These are phyloP conservation scores for Caenorhabditis auriculariae DNA, from an alignment of 2,888 invertebrate genomes.

Conservation along the genomic window DNA sequence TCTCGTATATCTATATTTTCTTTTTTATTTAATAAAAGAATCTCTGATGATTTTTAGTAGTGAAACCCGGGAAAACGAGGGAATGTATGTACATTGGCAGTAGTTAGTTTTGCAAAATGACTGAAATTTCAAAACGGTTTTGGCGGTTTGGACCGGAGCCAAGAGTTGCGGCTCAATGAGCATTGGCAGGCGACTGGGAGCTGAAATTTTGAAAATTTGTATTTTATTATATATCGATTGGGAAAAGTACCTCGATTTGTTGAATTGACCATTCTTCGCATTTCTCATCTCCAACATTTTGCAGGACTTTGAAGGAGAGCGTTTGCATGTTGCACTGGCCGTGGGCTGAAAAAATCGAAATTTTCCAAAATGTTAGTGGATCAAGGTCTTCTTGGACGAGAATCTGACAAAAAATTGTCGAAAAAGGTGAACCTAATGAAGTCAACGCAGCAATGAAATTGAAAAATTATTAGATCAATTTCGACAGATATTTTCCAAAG, in stretches of 20 bases:
- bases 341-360: constrained; percentile 51
- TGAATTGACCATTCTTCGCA: constrained; percentile 55
- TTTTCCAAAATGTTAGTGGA: too few relatives aligned
- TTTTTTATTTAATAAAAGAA: background rate
- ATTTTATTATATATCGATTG: too few relatives aligned
- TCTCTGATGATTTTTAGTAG: background rate
- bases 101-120: background rate
- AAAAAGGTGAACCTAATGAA: too few relatives aligned
- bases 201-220: constrained; percentile 20
- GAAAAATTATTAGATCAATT: too few relatives aligned
- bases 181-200: constrained; percentile 58
- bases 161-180: constrained; percentile 46
- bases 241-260: constrained; percentile 41
- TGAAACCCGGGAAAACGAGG: too few relatives aligned
- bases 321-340: constrained; percentile 48
- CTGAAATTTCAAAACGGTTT: constrained; percentile 8
- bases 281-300: constrained; percentile 35
- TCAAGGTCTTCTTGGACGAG: too few relatives aligned
- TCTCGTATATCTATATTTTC: too few relatives aligned
- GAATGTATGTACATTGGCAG: constrained; percentile 1
- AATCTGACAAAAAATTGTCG: too few relatives aligned
- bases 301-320: constrained; percentile 50
- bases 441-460: too few relatives aligned
- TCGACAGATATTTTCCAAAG: too few relatives aligned
- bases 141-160: constrained; percentile 30